These are phyloP conservation scores for Anniella stebbinsi DNA, from an alignment of 2,797 vertebrate species.

Conservation along the genomic window DNA sequence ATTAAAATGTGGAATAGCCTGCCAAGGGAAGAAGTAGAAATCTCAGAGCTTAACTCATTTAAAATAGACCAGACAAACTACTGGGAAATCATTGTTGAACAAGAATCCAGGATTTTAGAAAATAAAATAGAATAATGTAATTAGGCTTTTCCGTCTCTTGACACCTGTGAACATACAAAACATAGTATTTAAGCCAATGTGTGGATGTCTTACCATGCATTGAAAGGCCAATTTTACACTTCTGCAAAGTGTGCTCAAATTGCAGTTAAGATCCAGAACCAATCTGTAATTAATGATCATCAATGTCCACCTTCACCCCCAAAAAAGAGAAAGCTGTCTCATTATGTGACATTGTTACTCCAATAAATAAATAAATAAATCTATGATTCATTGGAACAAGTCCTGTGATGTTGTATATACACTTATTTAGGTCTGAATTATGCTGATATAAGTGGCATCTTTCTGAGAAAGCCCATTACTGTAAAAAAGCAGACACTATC, in stretches of 20 bases:
- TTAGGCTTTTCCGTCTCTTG: background rate
- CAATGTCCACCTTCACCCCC: background rate
- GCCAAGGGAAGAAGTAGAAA: background rate
- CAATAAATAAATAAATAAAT: background rate
- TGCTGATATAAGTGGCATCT: background rate
- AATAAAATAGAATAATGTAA: background rate
- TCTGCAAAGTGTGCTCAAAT: background rate
- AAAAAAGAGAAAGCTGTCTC: background rate
- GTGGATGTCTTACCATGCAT: background rate
- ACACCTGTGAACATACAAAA: background rate
- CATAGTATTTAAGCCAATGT: background rate
- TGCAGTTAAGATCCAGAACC: background rate
- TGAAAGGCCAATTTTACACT: background rate
- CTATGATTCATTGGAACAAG: background rate
- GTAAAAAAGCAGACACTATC: background rate
- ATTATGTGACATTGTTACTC: background rate
- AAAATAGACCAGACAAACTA: background rate
- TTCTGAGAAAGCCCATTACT: background rate
- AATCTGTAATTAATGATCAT: background rate
- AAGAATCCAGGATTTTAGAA: background rate
- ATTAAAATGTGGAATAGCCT: slow-evolving; percentile 10
- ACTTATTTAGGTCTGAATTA: background rate
- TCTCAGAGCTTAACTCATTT: background rate
- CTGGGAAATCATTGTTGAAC: background rate
- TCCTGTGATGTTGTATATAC: background rate